Base-by-base conservation (phyloP, 2,888 invertebrate genomes). In the Euplexia lucipara region DNA sequence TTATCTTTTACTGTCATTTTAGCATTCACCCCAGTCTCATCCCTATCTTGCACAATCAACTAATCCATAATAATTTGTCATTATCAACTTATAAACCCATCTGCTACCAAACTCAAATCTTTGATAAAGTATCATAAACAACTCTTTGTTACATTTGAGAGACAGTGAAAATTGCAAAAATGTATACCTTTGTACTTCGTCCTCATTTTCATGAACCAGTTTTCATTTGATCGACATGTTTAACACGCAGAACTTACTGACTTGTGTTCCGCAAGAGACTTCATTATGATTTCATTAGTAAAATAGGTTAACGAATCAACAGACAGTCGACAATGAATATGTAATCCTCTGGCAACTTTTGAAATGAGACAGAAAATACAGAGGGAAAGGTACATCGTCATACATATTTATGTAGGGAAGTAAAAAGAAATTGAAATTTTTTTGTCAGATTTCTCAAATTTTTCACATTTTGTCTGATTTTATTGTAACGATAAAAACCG, bases 131-230 rank as follows among this genome's bases (percentile, higher is more conserved):
- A 32, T 22, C 10, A 64, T 34, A 42, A 22, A 70, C 60, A 49
- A 22, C 30, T 70, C 22, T 22, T 48, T 37, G 8, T n/a, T 37
- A 34, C 14, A 53, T 42, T 53, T 53, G 48, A 34, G 47, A 53
- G 53, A 44, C 65, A 10, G 41, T 53, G 3, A 4, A 42, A 26
- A 53, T 72, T 72, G 48, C 64, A 68, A 32, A 26, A 12, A 9
- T 2, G 2, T 26, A 26, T 26, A 26, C 26, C 26, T 26, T 26
- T 26, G 26, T 12, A 57, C 9, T 47, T 48, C 42, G 75, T 56
- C 30, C 61, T 30, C 47, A 52, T 56, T 71, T 75, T 71, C 51
- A 75, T 71, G 61, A 61, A 75, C 75, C 16, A 69, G 52, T 71
- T 75, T 51, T 69, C 61, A 10, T 68, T 61, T 75, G 75, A 69